Base-by-base conservation (phyloP, 1,140 invertebrate genomes). In the Drosophila rhopaloa region DNA sequence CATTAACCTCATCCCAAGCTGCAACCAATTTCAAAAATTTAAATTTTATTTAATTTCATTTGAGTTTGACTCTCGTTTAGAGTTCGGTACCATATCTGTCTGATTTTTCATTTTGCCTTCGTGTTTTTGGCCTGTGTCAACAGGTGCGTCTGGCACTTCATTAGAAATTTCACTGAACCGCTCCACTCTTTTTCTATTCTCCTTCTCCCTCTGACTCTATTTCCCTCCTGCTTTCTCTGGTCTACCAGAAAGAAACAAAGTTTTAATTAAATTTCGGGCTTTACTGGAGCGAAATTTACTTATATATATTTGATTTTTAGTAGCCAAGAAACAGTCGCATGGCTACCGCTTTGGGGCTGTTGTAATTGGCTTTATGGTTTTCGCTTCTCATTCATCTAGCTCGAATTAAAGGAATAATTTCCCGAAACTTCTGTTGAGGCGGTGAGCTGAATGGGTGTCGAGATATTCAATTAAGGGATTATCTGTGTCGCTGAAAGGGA, bases 221-320 rank as follows among this genome's bases (percentile, higher is more conserved):
- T 2, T 32, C 50, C 37, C 11, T 53, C 9, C 29, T 27, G 27
- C 27, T 40, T 11, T 11, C 24, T 38, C 40, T 73, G 57, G 41
- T 37, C 50, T 47, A 14, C 43, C 75, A 68, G 71, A 47, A 32
- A 60, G 46, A 46, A 79, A 57, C 47, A 73, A 86, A 88, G 70
- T 86, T 86, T 86, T 86, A 86, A 86, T 86, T 86, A 86, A 86
- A 88, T 88, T 86, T 79, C 65, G 56, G 70, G 74, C 75, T 77
- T 70, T 70, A 59, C 74, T 60, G 66, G 51, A 83, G 79, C 53
- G 66, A 88, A 88, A 79, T 79, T 79, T 73, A 79, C 79, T 86
- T 88, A 68, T 71, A 71, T 71, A 71, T 53, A 88, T 86, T 88
- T 88, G 79, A 86, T 86, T 86, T 86, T 82, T 73, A 72, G 83